Percentiles rank a stretch among this genome's conserved stretches.
Evolutionary conservation across 2,888 invertebrate genomes (phyloP).

Genomic region (Aricia artaxerxes): DNA sequence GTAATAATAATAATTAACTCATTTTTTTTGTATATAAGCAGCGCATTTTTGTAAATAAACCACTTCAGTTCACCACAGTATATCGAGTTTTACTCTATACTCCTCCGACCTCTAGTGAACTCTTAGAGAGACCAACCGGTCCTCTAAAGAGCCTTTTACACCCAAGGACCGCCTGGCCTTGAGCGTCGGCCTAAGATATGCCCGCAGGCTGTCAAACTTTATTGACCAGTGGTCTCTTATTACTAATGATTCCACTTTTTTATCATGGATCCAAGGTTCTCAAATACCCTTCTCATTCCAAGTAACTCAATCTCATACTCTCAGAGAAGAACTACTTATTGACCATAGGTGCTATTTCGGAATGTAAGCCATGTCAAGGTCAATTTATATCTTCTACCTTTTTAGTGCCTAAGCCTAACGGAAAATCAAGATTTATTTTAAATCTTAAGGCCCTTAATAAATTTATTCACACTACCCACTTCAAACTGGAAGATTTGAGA

Average conservation of each 20-base stretch:
- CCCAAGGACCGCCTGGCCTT: background rate
- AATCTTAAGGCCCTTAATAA: slow-evolving; percentile 12
- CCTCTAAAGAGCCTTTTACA: background rate
- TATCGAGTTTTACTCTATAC: too few relatives aligned
- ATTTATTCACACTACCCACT: slow-evolving; percentile 20
- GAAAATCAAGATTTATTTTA: slow-evolving; percentile 21
- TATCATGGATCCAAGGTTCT: background rate
- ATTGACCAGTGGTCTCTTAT: background rate
- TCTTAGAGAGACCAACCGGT: too few relatives aligned
- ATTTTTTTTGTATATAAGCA: too few relatives aligned
- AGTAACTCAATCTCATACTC: background rate
- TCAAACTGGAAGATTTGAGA: slow-evolving; percentile 14
- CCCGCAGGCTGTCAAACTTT: background rate
- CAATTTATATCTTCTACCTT: slow-evolving; percentile 6
- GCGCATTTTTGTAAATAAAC: too few relatives aligned
- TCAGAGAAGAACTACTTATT: background rate
- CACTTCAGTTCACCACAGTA: too few relatives aligned
- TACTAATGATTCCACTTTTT: background rate
- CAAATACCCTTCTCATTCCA: background rate
- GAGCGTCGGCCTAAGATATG: background rate
- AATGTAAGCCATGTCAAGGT: slow-evolving; percentile 4
- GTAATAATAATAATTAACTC: too few relatives aligned
- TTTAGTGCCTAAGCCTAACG: slow-evolving; percentile 14
- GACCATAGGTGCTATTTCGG: background rate
- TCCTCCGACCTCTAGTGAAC: too few relatives aligned